Evolutionary conservation across 2,797 vertebrate species (phyloP).

Genomic region (Potorous gilbertii): DNA sequence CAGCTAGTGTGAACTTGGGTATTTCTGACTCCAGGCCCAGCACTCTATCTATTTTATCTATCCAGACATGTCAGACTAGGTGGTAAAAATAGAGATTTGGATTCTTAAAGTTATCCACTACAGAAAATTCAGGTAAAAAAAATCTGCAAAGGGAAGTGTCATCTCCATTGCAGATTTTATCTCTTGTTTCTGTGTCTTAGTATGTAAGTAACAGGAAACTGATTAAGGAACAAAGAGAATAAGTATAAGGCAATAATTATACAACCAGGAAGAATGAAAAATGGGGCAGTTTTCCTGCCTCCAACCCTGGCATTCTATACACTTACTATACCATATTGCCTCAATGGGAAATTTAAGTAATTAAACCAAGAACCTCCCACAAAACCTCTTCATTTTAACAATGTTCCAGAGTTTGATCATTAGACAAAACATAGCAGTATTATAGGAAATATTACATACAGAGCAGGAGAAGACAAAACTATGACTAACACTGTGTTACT

Average conservation of each 20-base stretch:
- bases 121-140: background rate
- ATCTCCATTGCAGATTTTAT: background rate
- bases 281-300: background rate
- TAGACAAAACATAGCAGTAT: background rate
- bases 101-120: conserved; percentile 12
- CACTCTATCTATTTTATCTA: no score
- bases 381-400: background rate
- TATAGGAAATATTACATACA: background rate
- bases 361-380: no score
- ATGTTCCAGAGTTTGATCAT: background rate
- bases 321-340: no score
- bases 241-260: background rate
- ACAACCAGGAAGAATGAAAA: background rate
- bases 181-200: background rate
- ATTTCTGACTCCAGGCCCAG: no score
- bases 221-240: background rate
- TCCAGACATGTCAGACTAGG: background rate
- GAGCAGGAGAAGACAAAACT: background rate
- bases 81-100: conserved; percentile 44
- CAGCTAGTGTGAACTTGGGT: no score
- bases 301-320: no score
- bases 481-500: background rate
- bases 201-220: background rate
- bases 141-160: background rate
- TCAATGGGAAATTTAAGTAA: no score